Conservation (phyloP, 2,888 invertebrate genomes). For the Teinopalpus imperialis region DNA sequence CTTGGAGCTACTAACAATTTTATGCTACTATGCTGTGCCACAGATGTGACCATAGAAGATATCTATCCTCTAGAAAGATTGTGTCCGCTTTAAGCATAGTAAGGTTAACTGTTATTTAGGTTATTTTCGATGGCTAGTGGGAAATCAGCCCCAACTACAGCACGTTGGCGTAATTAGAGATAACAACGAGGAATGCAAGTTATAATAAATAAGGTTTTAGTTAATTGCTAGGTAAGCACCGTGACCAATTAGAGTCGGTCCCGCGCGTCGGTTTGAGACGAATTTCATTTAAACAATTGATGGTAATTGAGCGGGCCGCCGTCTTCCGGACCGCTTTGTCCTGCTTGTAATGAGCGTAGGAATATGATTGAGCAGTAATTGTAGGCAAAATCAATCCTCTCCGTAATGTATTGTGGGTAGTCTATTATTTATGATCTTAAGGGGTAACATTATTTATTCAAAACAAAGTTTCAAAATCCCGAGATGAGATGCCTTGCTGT, state of each 20-base stretch:
- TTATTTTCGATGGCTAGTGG: not conserved
- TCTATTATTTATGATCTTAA: too few relatives aligned
- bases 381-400: slow-evolving; percentile 25
- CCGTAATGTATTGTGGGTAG: slow-evolving; percentile 6
- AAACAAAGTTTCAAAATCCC: too few relatives aligned
- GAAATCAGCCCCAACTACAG: not conserved
- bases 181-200: slow-evolving; percentile 16
- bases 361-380: slow-evolving; percentile 30
- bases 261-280: slow-evolving; percentile 59
- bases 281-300: slow-evolving; percentile 80
- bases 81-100: too few relatives aligned
- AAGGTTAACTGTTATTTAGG: too few relatives aligned
- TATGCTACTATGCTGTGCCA: too few relatives aligned
- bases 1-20: too few relatives aligned
- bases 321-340: slow-evolving; percentile 71
- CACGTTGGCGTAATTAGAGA: slow-evolving; percentile 8
- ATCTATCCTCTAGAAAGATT: too few relatives aligned
- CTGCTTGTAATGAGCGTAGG: slow-evolving; percentile 40
- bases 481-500: too few relatives aligned
- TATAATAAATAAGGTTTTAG: slow-evolving; percentile 29
- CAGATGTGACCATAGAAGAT: too few relatives aligned
- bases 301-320: slow-evolving; percentile 70
- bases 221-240: slow-evolving; percentile 75
- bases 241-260: slow-evolving; percentile 72
- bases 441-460: too few relatives aligned